Base-by-base conservation (phyloP, 1,140 invertebrate genomes). In the Artemia franciscana region DNA sequence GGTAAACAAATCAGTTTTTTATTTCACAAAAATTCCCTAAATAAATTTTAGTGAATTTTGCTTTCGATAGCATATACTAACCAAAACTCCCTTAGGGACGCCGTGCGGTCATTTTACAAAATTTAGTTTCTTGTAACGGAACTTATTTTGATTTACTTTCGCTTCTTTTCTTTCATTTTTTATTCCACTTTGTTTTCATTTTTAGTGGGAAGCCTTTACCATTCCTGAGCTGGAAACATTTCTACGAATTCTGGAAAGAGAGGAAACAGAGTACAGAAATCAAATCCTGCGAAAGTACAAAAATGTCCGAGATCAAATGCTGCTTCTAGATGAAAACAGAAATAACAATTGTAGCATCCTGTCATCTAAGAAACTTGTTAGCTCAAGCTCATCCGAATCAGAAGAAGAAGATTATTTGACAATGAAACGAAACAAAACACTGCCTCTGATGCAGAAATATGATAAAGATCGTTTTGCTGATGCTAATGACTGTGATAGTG, bases 141-240 rank as follows among this genome's bases (percentile, higher is more conserved):
- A n/a, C n/a, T n/a, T n/a, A n/a, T n/a, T n/a, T n/a, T n/a, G n/a
- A n/a, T n/a, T n/a, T n/a, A n/a, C n/a, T n/a, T n/a, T n/a, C n/a
- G n/a, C n/a, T n/a, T n/a, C n/a, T n/a, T n/a, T n/a, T n/a, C n/a
- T n/a, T n/a, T n/a, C n/a, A n/a, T n/a, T n/a, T n/a, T n/a, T n/a
- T n/a, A 18, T 18, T 51, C 21, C 21, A 26, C 23, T n/a, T 59
- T 61, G 51, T 59, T 63, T 60, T 64, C 58, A 65, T 61, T 74
- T 76, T 60, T 69, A 79, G 77, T 81, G 79, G 79, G 78, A 80
- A 61, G 76, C 73, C 9, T 81, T 81, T 68, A 76, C 77, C 61
- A 64, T 75, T 12, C 78, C 79, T 26, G 79, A 81, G 67, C 69
- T 81, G 60, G 70, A 73, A 21, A 81, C 80, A 67, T 81, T 81